phyloP scores from a whole-genome alignment of 2,888 invertebrate genomes.

The Luffia ferchaultella region DNA sequence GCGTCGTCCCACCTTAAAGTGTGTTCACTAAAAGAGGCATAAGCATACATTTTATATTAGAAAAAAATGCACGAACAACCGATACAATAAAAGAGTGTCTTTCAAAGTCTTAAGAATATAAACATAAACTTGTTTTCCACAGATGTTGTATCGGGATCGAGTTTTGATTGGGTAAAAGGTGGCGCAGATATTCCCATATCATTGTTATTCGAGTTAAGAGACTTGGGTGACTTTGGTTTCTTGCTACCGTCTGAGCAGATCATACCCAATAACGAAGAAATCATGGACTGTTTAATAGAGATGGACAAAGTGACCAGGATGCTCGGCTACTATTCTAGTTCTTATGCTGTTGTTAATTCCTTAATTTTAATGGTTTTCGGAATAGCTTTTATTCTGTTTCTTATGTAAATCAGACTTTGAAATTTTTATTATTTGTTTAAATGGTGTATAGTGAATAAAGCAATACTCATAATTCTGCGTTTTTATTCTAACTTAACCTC shows the following conservation, averaged over 20 bases:
- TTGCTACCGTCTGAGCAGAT: conserved; percentile 57
- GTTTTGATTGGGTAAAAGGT: conserved; percentile 66
- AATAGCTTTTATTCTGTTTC: background rate
- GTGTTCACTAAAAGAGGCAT: too few relatives aligned
- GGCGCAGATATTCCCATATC: conserved; percentile 55
- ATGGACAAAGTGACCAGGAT: conserved; percentile 29
- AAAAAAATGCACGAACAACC: too few relatives aligned
- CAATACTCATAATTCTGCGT: too few relatives aligned
- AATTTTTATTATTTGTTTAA: background rate
- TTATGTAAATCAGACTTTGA: background rate
- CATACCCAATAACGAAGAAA: conserved; percentile 46
- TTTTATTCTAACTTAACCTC: too few relatives aligned
- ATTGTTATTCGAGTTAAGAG: conserved; percentile 65
- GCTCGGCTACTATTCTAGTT: conserved; percentile 26
- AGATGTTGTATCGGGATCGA: conserved; percentile 48
- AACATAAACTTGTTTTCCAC: conserved; percentile 17
- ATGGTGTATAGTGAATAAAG: too few relatives aligned
- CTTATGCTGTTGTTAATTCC: conserved; percentile 10
- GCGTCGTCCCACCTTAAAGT: too few relatives aligned
- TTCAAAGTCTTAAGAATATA: too few relatives aligned
- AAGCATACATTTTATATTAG: too few relatives aligned
- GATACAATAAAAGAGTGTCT: too few relatives aligned
- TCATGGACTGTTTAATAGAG: conserved; percentile 39
- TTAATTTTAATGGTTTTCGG: background rate
- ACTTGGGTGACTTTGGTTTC: conserved; percentile 60